A percentile compares a stretch with the other conserved stretches of the same genome.
Conservation (phyloP, 2,797 vertebrate species). For the Borostomias antarcticus region DNA sequence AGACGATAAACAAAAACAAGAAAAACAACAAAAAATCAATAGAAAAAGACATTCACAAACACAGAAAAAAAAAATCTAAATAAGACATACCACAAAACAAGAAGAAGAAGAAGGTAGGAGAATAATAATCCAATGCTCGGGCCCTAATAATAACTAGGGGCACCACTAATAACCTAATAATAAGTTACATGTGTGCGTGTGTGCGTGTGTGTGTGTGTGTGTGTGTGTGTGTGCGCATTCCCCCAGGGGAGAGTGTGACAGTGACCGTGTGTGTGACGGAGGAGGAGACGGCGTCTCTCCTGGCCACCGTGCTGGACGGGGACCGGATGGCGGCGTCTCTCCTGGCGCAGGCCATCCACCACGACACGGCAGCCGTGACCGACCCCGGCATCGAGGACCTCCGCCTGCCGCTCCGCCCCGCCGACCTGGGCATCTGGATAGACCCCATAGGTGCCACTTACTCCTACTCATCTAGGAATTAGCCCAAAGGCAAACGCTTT, state of each 20-base stretch:
- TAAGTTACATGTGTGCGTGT: background rate
- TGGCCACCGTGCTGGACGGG: conserved; percentile 75
- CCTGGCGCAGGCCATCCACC: conserved; percentile 77
- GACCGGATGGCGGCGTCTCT: conserved; percentile 68
- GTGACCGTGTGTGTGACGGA: conserved; percentile 73
- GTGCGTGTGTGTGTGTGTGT: background rate
- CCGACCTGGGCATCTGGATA: conserved; percentile 80
- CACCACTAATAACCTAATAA: no score
- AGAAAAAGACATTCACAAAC: no score
- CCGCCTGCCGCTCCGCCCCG: conserved; percentile 64
- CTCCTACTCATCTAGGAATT: no score
- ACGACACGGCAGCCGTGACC: conserved; percentile 58
- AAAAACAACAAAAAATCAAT: no score
- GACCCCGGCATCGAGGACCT: conserved; percentile 58
- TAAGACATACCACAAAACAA: no score
- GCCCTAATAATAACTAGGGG: no score
- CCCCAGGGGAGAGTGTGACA: conserved; percentile 74
- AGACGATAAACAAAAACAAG: no score
- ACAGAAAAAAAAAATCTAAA: no score
- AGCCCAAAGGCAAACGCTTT: background rate
- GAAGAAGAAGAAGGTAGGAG: no score
- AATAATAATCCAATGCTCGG: no score
- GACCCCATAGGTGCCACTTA: conserved; percentile 77
- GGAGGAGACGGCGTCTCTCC: conserved; percentile 66
- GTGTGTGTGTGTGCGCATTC: background rate